Percentiles rank a stretch among this genome's conserved stretches.
Evolutionary conservation across 2,888 invertebrate species (phyloP).

Genomic region (Coronaproctus castanopsis): DNA sequence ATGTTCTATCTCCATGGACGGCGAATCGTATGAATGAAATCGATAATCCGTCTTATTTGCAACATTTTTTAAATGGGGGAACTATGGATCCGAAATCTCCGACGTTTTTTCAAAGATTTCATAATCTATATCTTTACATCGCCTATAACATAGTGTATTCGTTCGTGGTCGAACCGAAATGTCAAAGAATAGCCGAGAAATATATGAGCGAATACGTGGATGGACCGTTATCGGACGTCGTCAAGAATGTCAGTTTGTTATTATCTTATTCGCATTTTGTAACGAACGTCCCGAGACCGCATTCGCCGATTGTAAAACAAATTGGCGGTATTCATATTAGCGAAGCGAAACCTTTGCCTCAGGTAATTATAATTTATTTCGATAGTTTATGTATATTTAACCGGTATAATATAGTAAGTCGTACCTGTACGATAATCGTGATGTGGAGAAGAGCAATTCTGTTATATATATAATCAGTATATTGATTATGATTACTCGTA

Average conservation of each 20-base stretch:
- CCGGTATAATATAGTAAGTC: too few species aligned
- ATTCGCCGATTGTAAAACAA: conserved; percentile 38
- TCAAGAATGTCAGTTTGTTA: background rate
- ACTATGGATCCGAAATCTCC: background rate
- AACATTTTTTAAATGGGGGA: background rate
- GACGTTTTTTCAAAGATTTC: background rate
- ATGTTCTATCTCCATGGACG: background rate
- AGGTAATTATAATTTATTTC: too few species aligned
- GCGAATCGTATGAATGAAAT: background rate
- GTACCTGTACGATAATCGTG: too few species aligned
- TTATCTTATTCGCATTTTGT: background rate
- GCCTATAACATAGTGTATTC: background rate
- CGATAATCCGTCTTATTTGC: background rate
- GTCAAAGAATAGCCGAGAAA: background rate
- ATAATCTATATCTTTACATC: background rate
- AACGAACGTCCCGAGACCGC: conserved; percentile 27
- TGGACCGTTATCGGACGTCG: background rate
- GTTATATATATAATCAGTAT: too few species aligned
- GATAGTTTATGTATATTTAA: too few species aligned
- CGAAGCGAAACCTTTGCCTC: conserved; percentile 17
- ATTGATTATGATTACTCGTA: too few species aligned
- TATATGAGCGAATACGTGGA: background rate
- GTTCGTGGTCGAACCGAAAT: background rate
- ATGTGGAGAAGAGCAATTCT: too few species aligned
- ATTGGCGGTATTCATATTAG: conserved; percentile 39